Conservation (phyloP, 2,888 invertebrate species). For the Chrysina gloriosa region DNA sequence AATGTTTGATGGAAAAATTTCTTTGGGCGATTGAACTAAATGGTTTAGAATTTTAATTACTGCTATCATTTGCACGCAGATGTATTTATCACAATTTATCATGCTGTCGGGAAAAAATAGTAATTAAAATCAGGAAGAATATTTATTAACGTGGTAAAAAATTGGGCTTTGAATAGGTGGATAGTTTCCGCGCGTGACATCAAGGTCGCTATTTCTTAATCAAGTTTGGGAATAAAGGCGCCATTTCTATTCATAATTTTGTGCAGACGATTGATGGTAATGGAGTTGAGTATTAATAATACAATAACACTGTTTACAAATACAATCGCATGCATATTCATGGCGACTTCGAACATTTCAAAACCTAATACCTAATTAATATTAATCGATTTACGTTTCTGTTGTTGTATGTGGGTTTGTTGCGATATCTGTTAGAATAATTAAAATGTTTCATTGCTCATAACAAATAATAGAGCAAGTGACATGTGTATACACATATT, state of each 20-base stretch:
- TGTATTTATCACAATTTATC: background rate
- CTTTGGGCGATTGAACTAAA: no score
- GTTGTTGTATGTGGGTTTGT: no score
- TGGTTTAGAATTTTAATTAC: no score
- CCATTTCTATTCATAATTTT: constrained; percentile 7
- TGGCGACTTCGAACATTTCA: background rate
- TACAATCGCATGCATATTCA: background rate
- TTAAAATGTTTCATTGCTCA: no score
- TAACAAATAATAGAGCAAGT: no score
- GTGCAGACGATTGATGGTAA: constrained; percentile 16
- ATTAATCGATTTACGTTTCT: no score
- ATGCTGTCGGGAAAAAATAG: background rate
- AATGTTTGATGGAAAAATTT: no score
- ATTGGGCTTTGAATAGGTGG: background rate
- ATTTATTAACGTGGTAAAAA: background rate
- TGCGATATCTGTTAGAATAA: no score
- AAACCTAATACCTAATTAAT: background rate
- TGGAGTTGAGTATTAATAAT: background rate
- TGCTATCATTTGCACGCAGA: background rate
- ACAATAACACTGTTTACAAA: background rate
- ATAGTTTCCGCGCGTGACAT: constrained; percentile 22
- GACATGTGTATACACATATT: no score
- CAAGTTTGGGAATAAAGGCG: background rate
- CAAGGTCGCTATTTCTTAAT: constrained; percentile 3
- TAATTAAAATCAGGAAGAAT: background rate